A percentile compares a stretch with the other conserved stretches of the same genome.
Evolutionary conservation across 2,113 vertebrate species (phyloP).

Genomic region (Tricholaema leucomelas): DNA sequence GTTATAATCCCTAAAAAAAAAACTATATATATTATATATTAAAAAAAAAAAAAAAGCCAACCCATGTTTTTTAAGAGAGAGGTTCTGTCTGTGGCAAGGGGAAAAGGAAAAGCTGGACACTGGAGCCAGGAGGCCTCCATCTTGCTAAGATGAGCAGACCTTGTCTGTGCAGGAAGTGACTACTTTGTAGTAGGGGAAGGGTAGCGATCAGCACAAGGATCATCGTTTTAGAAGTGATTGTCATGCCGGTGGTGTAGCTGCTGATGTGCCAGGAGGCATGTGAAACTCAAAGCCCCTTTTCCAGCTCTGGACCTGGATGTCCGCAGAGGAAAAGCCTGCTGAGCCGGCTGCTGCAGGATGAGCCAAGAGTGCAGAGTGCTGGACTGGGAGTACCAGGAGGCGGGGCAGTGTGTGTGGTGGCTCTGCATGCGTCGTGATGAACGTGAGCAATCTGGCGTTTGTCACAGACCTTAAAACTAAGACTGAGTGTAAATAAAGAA

Average conservation of each 20-base stretch:
- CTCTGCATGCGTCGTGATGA: background rate
- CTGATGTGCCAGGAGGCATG: background rate
- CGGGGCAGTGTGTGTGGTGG: background rate
- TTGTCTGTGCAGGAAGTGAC: background rate
- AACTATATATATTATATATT: background rate
- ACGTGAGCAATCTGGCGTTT: slow-evolving; percentile 44
- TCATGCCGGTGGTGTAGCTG: background rate
- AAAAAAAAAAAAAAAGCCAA: background rate
- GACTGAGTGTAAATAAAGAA: slow-evolving; percentile 18
- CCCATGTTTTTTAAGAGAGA: background rate
- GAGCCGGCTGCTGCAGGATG: background rate
- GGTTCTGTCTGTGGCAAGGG: background rate
- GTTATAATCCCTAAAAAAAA: background rate
- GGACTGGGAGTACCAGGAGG: background rate
- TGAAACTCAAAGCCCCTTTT: background rate
- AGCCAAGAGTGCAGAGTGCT: background rate
- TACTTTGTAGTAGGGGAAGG: background rate
- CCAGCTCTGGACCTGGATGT: background rate
- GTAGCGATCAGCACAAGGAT: fast-evolving
- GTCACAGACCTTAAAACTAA: slow-evolving; percentile 60
- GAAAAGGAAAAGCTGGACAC: background rate
- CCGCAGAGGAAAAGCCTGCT: background rate
- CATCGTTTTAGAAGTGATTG: background rate
- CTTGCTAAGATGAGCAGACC: background rate
- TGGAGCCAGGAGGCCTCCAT: background rate